Percentiles rank a stretch among this genome's conserved stretches.
These are phyloP conservation scores for Loriculus beryllinus DNA, from an alignment of 2,797 vertebrate species.

Conservation along the genomic window DNA sequence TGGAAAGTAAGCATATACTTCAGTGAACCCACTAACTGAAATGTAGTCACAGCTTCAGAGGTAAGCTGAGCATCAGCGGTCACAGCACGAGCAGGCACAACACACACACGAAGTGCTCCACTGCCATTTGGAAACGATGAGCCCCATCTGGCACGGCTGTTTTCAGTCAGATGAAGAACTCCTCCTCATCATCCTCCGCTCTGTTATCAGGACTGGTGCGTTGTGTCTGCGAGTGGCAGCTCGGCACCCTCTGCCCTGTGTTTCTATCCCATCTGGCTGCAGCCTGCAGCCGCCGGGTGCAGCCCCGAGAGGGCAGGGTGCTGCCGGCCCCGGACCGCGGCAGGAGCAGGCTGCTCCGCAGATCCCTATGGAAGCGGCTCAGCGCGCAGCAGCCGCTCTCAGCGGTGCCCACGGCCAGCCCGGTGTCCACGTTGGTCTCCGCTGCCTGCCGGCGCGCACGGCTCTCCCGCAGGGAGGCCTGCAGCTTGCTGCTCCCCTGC, in stretches of 20 bases:
- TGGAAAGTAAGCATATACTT: background rate
- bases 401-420: slow-evolving; percentile 54
- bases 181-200: slow-evolving; percentile 66
- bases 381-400: slow-evolving; percentile 28
- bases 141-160: background rate
- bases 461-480: background rate
- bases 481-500: background rate
- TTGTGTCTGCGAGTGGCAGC: background rate
- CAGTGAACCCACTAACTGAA: fast-evolving
- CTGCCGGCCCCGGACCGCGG: background rate
- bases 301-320: background rate
- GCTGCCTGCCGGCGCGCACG: slow-evolving; percentile 34
- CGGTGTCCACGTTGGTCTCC: slow-evolving; percentile 90
- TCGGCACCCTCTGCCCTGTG: background rate
- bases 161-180: slow-evolving; percentile 90
- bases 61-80: background rate
- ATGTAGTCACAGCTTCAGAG: background rate
- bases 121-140: background rate
- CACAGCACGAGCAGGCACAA: background rate
- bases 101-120: background rate
- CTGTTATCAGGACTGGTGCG: background rate
- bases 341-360: slow-evolving; percentile 57
- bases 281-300: background rate
- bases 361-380: slow-evolving; percentile 65
- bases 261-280: background rate